Evolutionary conservation across 2,797 vertebrate species (phyloP).

Genomic region (Typhlichthys subterraneus): DNA sequence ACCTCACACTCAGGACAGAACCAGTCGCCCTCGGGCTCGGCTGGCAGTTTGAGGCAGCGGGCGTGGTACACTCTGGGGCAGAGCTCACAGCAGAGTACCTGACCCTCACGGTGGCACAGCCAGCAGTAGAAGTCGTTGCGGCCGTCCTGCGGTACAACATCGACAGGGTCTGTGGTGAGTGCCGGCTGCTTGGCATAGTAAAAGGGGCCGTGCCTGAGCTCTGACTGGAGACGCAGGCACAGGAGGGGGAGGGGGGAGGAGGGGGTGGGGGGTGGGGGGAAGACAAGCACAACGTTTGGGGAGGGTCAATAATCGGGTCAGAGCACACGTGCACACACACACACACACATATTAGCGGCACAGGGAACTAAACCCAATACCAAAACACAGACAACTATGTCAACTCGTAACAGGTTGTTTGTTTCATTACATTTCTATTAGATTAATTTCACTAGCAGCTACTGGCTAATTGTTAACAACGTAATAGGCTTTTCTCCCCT

Average conservation of each 20-base stretch:
- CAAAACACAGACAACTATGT: slow-evolving; percentile 7
- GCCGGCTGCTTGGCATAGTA: slow-evolving; percentile 96
- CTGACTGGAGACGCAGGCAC: slow-evolving; percentile 97
- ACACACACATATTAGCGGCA: slow-evolving; percentile 34
- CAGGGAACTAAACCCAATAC: not conserved
- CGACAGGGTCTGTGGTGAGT: slow-evolving; percentile 96
- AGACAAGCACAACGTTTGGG: slow-evolving; percentile 84
- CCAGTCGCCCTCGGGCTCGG: slow-evolving; percentile 95
- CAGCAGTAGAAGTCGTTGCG: slow-evolving; percentile 99
- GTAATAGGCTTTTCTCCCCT: no score
- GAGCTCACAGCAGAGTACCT: slow-evolving; percentile 99
- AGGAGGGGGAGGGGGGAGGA: slow-evolving; percentile 64
- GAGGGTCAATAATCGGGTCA: slow-evolving; percentile 86
- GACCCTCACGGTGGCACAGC: slow-evolving; percentile 97
- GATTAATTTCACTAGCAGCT: no score
- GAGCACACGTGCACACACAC: slow-evolving; percentile 58
- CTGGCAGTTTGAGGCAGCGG: slow-evolving; percentile 99
- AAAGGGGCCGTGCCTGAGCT: slow-evolving; percentile 99
- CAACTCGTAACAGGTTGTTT: no score
- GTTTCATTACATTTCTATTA: no score
- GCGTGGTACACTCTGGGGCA: slow-evolving; percentile 99
- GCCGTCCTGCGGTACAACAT: slow-evolving; percentile 99
- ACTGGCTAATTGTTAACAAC: not conserved
- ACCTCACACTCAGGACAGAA: slow-evolving; percentile 91
- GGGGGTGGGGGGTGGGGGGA: slow-evolving; percentile 64